Percentiles rank a stretch among this genome's conserved stretches.
Evolutionary conservation across 2,888 invertebrate species (phyloP).

Genomic region (Machimus rusticus): DNA sequence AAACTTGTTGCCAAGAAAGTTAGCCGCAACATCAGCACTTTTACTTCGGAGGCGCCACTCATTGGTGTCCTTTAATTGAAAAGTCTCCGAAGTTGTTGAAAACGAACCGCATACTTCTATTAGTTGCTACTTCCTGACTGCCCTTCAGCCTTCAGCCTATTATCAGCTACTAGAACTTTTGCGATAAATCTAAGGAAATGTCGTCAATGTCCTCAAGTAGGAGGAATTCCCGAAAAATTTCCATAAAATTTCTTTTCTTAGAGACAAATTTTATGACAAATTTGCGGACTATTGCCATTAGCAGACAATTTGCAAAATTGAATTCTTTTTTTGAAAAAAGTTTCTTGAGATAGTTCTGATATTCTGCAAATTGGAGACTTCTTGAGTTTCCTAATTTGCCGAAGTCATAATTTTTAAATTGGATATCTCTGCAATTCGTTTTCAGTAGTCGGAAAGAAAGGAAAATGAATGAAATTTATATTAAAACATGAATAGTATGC

Average conservation of each 20-base stretch:
- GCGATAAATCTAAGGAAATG: neutral
- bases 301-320: neutral
- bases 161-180: neutral
- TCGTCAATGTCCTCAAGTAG: neutral
- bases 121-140: neutral
- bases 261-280: neutral
- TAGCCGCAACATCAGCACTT: neutral
- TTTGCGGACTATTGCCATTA: neutral
- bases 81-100: neutral
- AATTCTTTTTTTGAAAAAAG: neutral
- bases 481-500: too few relatives aligned
- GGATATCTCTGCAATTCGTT: too few relatives aligned
- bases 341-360: neutral
- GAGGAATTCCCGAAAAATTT: neutral
- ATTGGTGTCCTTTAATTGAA: neutral
- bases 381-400: too few relatives aligned
- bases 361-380: neutral
- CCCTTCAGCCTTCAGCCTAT: neutral
- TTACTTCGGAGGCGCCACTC: neutral
- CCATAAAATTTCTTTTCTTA: neutral
- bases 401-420: too few relatives aligned
- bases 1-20: neutral
- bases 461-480: too few relatives aligned
- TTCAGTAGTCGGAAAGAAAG: too few relatives aligned
- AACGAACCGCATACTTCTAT: neutral